Conservation (phyloP, 2,888 invertebrate genomes). For the Dermolepida albohirtum region DNA sequence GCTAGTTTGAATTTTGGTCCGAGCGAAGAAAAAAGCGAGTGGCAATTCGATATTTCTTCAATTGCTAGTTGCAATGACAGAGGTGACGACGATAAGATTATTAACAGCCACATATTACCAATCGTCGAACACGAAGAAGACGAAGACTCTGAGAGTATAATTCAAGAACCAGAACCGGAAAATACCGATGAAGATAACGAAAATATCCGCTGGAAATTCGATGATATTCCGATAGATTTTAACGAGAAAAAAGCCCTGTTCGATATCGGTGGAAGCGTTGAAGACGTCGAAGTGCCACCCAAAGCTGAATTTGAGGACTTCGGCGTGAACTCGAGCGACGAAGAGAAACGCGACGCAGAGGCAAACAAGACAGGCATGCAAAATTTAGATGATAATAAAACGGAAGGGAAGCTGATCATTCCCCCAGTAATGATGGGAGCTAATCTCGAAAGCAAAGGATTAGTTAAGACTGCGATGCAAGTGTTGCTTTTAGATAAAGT, state of each 20-base stretch:
- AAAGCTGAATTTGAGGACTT: conserved; percentile 47
- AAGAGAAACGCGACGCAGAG: conserved; percentile 14
- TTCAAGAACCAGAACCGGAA: too few species aligned
- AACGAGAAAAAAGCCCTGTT: conserved; percentile 35
- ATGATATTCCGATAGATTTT: conserved; percentile 26
- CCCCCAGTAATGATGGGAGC: conserved; percentile 52
- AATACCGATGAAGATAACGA: background rate
- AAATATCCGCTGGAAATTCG: conserved; percentile 30
- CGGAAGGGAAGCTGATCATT: conserved; percentile 47
- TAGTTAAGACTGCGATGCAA: conserved; percentile 61
- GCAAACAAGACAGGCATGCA: background rate
- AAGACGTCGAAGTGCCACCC: conserved; percentile 39
- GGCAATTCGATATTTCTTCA: conserved; percentile 11
- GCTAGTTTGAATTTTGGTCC: background rate
- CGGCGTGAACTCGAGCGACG: conserved; percentile 26
- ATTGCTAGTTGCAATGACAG: background rate
- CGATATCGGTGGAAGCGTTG: conserved; percentile 19
- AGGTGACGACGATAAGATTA: conserved; percentile 16
- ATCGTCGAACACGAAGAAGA: conserved; percentile 21
- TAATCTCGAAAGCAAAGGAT: conserved; percentile 52
- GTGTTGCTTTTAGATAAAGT: conserved; percentile 61
- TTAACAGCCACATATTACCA: conserved; percentile 6
- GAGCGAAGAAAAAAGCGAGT: conserved; percentile 1
- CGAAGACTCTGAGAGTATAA: background rate
- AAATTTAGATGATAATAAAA: background rate